Percentiles rank a stretch among this genome's conserved stretches.
Conservation (phyloP, 1,140 invertebrate species). For the Bathynomus jamesi region DNA sequence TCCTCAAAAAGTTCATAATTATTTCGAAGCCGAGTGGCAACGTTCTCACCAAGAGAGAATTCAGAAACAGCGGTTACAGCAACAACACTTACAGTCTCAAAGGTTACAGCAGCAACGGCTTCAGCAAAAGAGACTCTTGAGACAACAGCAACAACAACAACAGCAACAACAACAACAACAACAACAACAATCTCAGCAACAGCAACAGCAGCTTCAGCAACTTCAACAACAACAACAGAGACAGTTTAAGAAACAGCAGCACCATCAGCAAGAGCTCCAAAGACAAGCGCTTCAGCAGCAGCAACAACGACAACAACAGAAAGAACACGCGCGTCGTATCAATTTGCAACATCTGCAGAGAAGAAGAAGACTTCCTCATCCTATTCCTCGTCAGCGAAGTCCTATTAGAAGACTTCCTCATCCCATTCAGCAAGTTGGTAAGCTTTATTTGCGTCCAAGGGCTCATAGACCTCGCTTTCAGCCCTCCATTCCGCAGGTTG, state of each 20-base stretch:
- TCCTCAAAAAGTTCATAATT: not conserved
- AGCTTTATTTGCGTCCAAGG: not conserved
- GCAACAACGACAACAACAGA: not conserved
- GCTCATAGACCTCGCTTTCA: not conserved
- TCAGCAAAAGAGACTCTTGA: not conserved
- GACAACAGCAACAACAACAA: not conserved
- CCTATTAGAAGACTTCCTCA: not conserved
- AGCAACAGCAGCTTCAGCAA: not conserved
- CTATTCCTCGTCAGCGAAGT: not conserved
- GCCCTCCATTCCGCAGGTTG: not conserved
- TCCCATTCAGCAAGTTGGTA: not conserved
- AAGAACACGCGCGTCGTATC: not conserved
- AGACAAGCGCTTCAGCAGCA: not conserved
- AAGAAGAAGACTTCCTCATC: not conserved
- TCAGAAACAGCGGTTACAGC: not conserved
- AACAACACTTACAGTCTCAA: not conserved
- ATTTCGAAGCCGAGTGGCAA: not conserved
- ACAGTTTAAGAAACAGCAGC: not conserved
- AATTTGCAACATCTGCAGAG: not conserved
- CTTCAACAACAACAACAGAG: not conserved
- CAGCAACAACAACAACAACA: not conserved
- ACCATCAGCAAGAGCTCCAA: not conserved
- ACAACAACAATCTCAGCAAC: not conserved
- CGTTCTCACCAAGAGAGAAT: not conserved
- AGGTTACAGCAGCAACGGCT: not conserved